Conservation (phyloP, 2,113 vertebrate species). For the Hippocampus zosterae region DNA sequence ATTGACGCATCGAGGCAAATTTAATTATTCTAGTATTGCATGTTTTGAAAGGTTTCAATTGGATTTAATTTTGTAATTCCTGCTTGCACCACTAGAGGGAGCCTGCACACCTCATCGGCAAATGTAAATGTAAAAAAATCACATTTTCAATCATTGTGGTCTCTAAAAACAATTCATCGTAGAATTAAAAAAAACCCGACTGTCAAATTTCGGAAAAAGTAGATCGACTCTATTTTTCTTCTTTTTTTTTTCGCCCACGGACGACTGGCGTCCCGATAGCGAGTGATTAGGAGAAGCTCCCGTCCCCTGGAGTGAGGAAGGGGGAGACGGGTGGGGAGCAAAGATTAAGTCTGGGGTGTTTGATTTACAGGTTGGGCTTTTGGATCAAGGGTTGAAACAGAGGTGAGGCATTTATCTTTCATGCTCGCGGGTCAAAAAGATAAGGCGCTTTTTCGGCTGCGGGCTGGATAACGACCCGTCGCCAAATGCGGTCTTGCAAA, state of each 20-base stretch:
- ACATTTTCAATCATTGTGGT: no score
- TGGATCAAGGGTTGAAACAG: neutral
- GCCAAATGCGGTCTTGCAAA: neutral
- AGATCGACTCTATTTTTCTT: no score
- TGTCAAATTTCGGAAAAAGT: no score
- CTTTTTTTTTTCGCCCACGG: no score
- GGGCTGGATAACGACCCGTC: neutral
- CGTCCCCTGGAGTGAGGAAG: neutral
- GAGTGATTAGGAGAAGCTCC: neutral
- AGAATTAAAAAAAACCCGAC: no score
- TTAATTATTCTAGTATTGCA: no score
- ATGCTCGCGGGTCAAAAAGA: neutral
- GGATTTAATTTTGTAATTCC: neutral
- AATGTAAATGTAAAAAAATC: no score
- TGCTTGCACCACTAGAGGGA: neutral
- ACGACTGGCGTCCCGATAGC: neutral
- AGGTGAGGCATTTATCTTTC: slow-evolving; percentile 3
- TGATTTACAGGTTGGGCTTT: neutral
- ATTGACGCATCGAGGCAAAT: no score
- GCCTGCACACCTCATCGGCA: neutral
- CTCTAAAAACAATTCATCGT: no score
- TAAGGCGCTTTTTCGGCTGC: neutral
- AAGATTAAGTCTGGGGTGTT: slow-evolving; percentile 6
- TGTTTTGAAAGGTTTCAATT: neutral
- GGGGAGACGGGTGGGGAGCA: neutral